Conservation (phyloP, 2,113 vertebrate genomes). For the Corvus moneduloides region DNA sequence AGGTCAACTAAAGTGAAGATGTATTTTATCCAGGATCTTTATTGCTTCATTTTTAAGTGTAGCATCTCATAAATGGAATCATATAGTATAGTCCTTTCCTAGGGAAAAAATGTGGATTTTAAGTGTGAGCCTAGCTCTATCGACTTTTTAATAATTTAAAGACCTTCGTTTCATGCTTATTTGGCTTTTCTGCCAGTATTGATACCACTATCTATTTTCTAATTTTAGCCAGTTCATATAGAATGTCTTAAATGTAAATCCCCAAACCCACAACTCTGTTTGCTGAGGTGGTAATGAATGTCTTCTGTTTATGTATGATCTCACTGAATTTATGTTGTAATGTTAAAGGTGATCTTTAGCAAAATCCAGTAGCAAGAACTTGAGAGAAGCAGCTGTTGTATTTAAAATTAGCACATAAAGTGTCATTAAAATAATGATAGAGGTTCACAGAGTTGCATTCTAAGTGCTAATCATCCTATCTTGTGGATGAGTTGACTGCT, state of each 20-base stretch:
- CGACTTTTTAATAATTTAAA: neutral
- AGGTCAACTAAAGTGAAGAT: neutral
- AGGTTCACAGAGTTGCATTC: conserved; percentile 6
- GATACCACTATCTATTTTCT: neutral
- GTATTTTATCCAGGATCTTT: neutral
- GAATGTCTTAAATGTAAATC: neutral
- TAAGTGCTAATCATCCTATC: neutral
- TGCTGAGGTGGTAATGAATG: neutral
- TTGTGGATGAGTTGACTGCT: conserved; percentile 12
- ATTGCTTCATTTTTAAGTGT: conserved; percentile 18
- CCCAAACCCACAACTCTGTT: neutral
- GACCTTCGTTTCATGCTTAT: conserved; percentile 20
- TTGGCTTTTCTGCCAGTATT: neutral
- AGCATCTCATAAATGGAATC: conserved; percentile 5
- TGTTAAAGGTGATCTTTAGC: conserved; percentile 44
- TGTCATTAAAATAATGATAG: conserved; percentile 34
- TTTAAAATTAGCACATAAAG: conserved; percentile 38
- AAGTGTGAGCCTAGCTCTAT: neutral
- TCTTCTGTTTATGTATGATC: conserved; percentile 19
- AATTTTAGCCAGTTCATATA: neutral
- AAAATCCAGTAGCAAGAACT: conserved; percentile 21
- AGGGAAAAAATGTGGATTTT: neutral
- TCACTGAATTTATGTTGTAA: conserved; percentile 39
- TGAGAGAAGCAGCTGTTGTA: conserved; percentile 34
- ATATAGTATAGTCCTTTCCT: neutral